Percentiles rank a stretch among this genome's conserved stretches.
These are phyloP conservation scores for Heteropelma amictum DNA, from an alignment of 2,888 invertebrate genomes.

Conservation along the genomic window DNA sequence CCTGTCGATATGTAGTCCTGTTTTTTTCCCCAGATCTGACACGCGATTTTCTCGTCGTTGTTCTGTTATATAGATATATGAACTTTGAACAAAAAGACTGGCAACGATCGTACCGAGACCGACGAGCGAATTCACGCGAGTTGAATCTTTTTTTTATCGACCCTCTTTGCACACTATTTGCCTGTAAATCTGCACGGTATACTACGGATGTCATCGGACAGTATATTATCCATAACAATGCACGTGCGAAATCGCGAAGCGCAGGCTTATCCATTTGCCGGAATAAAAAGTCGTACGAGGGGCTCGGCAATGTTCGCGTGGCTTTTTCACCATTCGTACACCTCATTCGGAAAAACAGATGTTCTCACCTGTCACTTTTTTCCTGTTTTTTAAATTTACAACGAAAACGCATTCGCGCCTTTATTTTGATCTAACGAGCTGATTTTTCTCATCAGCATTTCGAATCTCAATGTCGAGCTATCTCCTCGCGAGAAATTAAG, in stretches of 20 bases:
- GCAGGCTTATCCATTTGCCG: conserved; percentile 1
- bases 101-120: background rate
- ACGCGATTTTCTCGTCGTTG: conserved; percentile 43
- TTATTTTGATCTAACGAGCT: too few species aligned
- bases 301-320: conserved; percentile 48
- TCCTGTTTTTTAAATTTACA: too few species aligned
- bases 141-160: background rate
- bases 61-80: conserved; percentile 5
- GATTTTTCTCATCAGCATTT: too few species aligned
- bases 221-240: conserved; percentile 47
- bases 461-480: too few species aligned
- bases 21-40: conserved; percentile 43
- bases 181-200: too few species aligned
- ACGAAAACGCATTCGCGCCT: too few species aligned
- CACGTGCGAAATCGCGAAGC: conserved; percentile 37
- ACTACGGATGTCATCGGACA: conserved; percentile 45
- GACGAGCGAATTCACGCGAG: background rate
- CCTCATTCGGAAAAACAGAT: too few species aligned
- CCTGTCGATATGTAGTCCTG: conserved; percentile 47
- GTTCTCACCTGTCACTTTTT: too few species aligned
- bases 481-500: too few species aligned
- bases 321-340: conserved; percentile 54
- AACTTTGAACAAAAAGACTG: background rate
- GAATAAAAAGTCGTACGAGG: conserved; percentile 31
- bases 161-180: background rate